Evolutionary conservation across 2,888 invertebrate genomes (phyloP), one percentile per base, ranked within the genome.

Genomic region (Ectropis crepuscularia): DNA sequence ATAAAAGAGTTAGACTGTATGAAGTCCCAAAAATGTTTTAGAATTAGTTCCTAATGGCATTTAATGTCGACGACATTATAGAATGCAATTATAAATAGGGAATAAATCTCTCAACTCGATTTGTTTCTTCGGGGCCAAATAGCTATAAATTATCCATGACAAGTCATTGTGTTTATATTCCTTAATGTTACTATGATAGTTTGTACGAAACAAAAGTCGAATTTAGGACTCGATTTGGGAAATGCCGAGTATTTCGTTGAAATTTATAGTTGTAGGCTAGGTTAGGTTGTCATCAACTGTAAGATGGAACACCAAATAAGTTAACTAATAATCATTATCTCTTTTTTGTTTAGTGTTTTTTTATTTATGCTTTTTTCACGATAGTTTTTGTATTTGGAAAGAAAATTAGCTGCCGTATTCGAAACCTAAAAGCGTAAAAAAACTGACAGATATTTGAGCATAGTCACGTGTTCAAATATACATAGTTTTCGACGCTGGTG

Each of bases 81-180:
- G 54, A 57, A 54, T 67, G 72, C 68, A 65, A 66, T 76, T 73
- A 47, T n/a, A 72, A 67, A 66, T 71, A 77, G 69, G 75, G 76
- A 83, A 80, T 78, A 80, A 85, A 86, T 89, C 85, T 87, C 81
- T 51, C 57, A 43, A 51, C 80, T 79, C 81, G 81, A 85, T 85
- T 86, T 80, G 81, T 89, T 90, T 89, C 86, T 82, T 85, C 53
- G 91, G 91, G 91, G 90, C 91, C 91, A 91, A 91, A 90, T 91
- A 91, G 88, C 78, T 89, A 83, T 71, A 62, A 79, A 64, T 82
- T 79, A 85, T 88, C 90, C 91, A 91, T 90, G 90, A 91, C 90
- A 89, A 90, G 88, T 88, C 88, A 88, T 83, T 83, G 83, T 78
- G 77, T 85, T 79, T 80, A 78, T 75, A 77, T 46, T 65, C 73